Percentiles rank a stretch among this genome's conserved stretches.
phyloP scores from a whole-genome alignment of 2,113 vertebrate genomes.

The Pseudorectes ferrugineus region DNA sequence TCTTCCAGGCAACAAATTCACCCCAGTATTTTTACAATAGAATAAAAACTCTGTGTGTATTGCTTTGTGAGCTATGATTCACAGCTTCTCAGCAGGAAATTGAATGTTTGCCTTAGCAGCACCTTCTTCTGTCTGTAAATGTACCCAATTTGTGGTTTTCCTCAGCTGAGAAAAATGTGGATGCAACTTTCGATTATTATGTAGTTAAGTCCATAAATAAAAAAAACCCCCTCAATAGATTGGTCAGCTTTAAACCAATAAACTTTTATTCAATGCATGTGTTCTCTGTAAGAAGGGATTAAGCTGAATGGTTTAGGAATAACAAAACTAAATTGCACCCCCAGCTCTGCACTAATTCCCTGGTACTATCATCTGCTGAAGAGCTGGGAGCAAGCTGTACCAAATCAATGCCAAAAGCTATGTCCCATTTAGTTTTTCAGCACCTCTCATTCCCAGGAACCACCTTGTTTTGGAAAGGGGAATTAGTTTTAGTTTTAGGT shows the following conservation, averaged over 20 bases:
- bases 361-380: neutral
- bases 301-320: neutral
- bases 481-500: neutral
- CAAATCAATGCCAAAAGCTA: neutral
- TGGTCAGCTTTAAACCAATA: neutral
- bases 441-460: neutral
- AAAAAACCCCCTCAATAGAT: neutral
- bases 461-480: neutral
- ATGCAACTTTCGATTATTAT: neutral
- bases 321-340: neutral
- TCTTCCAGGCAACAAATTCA: constrained; percentile 28
- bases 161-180: neutral
- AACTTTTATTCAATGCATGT: neutral
- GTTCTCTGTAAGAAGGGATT: neutral
- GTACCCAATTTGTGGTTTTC: neutral
- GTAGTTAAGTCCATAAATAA: neutral
- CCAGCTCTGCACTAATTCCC: neutral
- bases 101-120: constrained; percentile 8
- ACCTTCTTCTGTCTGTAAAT: constrained; percentile 26
- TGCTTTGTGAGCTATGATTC: constrained; percentile 16
- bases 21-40: constrained; percentile 22
- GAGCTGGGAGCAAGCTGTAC: neutral
- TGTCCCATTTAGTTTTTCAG: neutral
- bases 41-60: neutral
- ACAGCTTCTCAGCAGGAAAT: neutral